Base-by-base conservation (phyloP, 1,140 invertebrate genomes). In the Leptinotarsa defecta region DNA sequence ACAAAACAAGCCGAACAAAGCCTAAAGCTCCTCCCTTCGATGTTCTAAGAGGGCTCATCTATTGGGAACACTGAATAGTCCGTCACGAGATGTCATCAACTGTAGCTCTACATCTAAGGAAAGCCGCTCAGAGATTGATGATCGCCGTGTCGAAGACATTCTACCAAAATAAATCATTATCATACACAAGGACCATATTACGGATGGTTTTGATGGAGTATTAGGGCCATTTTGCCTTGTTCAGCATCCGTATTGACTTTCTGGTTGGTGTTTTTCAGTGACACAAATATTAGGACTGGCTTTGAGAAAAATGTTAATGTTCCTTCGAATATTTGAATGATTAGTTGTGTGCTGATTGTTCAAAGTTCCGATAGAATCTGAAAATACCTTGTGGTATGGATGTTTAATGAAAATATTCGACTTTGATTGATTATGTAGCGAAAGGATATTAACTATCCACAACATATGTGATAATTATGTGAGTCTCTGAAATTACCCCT, bases 21-120 rank as follows among this genome's bases (percentile, higher is more conserved):
- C 73, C 71, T 73, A 77, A 68, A 69, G 72, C 68, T 77, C 73
- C 61, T 76, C 77, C 76, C 76, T 79, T 74, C 76, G 52, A 63
- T 77, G 78, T 77, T 73, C 75, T 74, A 68, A 79, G 76, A 79
- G 77, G 78, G 73, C 78, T 71, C 78, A 77, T 79, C 78, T 76
- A 79, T 79, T 79, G 78, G 74, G 34, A 72, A 75, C 74, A 75
- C 74, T 74, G 78, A 77, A 74, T 77, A 73, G 78, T 74, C 78
- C 75, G 77, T 78, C 77, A 78, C 71, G 27, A 72, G 71, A 74
- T 77, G 78, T 79, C 78, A 79, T 77, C 78, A 68, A 71, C 68
- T 62, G 22, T 57, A n/a, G 49, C 43, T 19, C 43, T 49, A 19
- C 43, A 20, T 49, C 68, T 34, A 13, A 68, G 67, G 43, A 68